These are phyloP conservation scores for Manis javanica DNA, from an alignment of 2,797 vertebrate species.

Conservation along the genomic window DNA sequence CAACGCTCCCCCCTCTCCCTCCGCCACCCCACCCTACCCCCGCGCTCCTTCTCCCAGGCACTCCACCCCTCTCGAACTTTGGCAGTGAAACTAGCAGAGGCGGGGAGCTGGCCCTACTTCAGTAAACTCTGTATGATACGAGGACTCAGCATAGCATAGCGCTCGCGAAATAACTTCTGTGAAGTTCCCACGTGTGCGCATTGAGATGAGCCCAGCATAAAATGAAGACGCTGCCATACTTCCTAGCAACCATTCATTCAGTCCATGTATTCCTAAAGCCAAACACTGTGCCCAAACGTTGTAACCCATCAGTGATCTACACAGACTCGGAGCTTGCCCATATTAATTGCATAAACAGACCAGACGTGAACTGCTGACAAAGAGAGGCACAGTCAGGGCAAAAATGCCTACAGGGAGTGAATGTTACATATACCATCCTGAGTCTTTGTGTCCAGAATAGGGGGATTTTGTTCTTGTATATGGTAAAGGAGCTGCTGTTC, in stretches of 20 bases:
- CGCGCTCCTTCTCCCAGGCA: slow-evolving; percentile 59
- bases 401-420: background rate
- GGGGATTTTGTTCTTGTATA: background rate
- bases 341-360: background rate
- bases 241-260: slow-evolving; percentile 62
- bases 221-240: background rate
- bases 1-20: slow-evolving; percentile 56
- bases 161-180: slow-evolving; percentile 68
- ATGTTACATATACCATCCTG: background rate
- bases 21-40: no score
- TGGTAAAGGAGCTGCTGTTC: background rate
- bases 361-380: background rate
- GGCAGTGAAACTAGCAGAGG: slow-evolving; percentile 61
- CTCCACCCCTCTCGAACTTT: slow-evolving; percentile 68
- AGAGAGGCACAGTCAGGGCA: background rate
- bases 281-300: background rate
- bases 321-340: background rate
- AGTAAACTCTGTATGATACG: slow-evolving; percentile 63
- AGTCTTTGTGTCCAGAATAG: background rate
- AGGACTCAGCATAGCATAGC: slow-evolving; percentile 35
- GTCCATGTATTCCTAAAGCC: background rate
- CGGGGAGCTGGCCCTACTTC: slow-evolving; percentile 69
- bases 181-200: slow-evolving; percentile 66
- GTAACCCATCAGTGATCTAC: background rate
- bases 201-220: slow-evolving; percentile 26